These are phyloP conservation scores for Geothlypis trichas DNA, from an alignment of 2,113 vertebrate species.

Conservation along the genomic window DNA sequence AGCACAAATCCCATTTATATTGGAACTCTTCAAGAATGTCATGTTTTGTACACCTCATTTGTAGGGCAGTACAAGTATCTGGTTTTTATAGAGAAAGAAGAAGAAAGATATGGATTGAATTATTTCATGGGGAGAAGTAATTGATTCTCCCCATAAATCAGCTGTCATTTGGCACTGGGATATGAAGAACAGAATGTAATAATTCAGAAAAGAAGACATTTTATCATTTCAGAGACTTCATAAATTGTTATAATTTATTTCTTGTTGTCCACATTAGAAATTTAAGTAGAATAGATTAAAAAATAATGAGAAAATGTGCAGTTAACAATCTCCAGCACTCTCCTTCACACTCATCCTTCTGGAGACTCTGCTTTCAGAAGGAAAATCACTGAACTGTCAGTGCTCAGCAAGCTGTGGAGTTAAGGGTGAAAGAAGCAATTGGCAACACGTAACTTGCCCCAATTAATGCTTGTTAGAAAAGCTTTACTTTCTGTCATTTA, in stretches of 20 bases:
- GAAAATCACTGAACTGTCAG: neutral
- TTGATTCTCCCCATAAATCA: neutral
- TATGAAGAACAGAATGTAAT: constrained; percentile 12
- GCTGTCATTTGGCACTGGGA: neutral
- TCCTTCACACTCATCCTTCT: neutral
- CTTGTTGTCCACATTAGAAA: neutral
- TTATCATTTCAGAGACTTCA: neutral
- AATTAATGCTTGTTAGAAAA: neutral
- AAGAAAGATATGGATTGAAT: neutral
- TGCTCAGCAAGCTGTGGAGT: neutral
- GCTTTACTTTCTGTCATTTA: neutral
- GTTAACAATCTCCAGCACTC: neutral
- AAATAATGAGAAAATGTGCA: neutral
- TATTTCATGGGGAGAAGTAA: neutral
- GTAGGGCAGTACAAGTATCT: neutral
- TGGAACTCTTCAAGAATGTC: neutral
- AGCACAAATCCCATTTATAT: neutral
- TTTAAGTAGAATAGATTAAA: neutral
- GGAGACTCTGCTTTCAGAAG: neutral
- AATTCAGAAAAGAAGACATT: neutral
- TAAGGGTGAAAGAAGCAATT: neutral
- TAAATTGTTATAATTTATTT: constrained; percentile 14
- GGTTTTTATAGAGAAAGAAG: neutral
- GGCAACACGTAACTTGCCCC: neutral
- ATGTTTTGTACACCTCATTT: neutral